phyloP scores from a whole-genome alignment of 2,888 invertebrate genomes.

The Muschampia plurimacula region DNA sequence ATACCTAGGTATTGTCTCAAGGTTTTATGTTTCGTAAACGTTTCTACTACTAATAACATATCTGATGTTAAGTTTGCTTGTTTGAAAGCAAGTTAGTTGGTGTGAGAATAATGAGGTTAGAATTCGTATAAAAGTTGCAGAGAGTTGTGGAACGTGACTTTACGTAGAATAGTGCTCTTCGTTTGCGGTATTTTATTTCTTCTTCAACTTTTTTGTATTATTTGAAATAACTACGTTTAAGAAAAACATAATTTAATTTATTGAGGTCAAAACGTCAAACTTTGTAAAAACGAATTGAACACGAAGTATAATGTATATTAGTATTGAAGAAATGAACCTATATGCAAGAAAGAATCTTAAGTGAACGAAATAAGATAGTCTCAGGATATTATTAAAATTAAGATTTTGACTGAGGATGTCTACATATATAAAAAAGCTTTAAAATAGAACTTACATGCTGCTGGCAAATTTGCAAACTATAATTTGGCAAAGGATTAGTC shows the following conservation, averaged over 20 bases:
- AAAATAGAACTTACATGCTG: too few species aligned
- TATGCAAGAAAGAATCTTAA: not conserved
- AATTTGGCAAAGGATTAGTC: not conserved
- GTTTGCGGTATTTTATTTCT: constrained; percentile 34
- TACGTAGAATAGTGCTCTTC: constrained; percentile 28
- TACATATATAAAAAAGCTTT: too few species aligned
- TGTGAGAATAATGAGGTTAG: constrained; percentile 30
- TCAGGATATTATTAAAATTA: too few species aligned
- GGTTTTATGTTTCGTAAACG: constrained; percentile 2
- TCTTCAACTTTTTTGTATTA: constrained; percentile 18
- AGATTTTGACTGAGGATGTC: too few species aligned
- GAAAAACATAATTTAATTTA: constrained; percentile 16
- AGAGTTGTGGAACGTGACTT: constrained; percentile 32
- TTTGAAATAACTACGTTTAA: constrained; percentile 1
- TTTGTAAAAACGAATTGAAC: not conserved
- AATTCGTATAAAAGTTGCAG: constrained; percentile 29
- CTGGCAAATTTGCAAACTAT: not conserved
- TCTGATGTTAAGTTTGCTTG: constrained; percentile 22
- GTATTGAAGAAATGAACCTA: too few species aligned
- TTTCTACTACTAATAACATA: constrained; percentile 16
- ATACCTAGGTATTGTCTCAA: not conserved
- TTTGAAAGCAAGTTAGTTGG: constrained; percentile 19
- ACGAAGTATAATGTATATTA: too few species aligned
- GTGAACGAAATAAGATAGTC: too few species aligned
- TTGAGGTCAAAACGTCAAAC: not conserved